These are phyloP conservation scores for Falcunculus frontatus DNA, from an alignment of 2,113 vertebrate genomes.

Conservation along the genomic window DNA sequence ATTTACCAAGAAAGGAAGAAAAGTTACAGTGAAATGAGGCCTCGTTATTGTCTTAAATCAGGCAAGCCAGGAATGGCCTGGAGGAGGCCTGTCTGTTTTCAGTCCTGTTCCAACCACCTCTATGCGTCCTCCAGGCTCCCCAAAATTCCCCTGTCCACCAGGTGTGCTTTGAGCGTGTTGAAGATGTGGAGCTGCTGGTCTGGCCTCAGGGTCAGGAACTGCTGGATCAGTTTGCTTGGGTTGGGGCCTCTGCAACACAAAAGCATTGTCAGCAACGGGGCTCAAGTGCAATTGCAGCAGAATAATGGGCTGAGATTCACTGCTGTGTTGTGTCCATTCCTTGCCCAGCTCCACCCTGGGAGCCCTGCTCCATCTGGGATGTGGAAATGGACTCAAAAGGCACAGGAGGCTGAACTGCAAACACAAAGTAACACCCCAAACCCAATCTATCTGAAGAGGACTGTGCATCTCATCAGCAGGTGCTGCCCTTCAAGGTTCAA, in stretches of 20 bases:
- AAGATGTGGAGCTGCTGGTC: conserved; percentile 97
- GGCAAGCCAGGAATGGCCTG: conserved; percentile 21
- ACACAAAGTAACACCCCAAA: background rate
- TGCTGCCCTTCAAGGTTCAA: background rate
- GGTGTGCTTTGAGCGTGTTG: conserved; percentile 89
- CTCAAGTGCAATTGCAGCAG: too few species aligned
- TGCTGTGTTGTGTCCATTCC: background rate
- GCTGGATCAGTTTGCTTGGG: conserved; percentile 92
- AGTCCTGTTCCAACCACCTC: conserved; percentile 16
- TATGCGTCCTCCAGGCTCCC: conserved; percentile 69
- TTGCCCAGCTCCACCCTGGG: background rate
- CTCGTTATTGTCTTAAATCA: conserved; percentile 37
- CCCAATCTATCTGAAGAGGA: background rate
- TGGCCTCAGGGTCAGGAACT: conserved; percentile 88
- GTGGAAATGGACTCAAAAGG: background rate
- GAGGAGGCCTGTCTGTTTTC: background rate
- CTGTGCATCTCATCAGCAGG: background rate
- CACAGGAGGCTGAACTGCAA: background rate
- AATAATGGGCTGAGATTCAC: accelerated
- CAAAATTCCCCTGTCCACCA: conserved; percentile 86
- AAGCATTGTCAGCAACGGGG: background rate
- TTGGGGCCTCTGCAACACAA: conserved; percentile 86
- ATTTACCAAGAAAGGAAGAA: conserved; percentile 45
- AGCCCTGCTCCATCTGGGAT: background rate
- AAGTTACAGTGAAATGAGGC: conserved; percentile 67